Conservation (phyloP, 2,113 vertebrate species). For the Catharus minimus region DNA sequence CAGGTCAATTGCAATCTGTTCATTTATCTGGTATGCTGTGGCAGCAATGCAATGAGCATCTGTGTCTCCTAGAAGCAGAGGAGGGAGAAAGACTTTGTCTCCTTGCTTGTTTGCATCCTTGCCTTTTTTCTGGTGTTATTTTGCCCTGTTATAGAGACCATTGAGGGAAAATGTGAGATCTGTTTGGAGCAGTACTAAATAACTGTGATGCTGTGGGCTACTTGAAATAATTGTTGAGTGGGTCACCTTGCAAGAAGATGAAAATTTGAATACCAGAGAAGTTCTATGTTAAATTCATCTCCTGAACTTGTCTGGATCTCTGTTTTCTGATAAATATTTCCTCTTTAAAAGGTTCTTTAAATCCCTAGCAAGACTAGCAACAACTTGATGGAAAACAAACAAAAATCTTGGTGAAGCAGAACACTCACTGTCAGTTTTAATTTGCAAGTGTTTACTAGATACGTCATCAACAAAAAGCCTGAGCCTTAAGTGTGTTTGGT, state of each 20-base stretch:
- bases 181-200: not conserved
- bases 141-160: not conserved
- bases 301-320: not conserved
- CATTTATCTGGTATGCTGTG: not conserved
- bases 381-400: not conserved
- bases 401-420: not conserved
- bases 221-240: not conserved
- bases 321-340: not conserved
- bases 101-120: not conserved
- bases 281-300: not conserved
- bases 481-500: not conserved
- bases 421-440: not conserved
- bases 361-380: not conserved
- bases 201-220: not conserved
- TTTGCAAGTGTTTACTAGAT: not conserved
- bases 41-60: not conserved
- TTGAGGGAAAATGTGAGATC: not conserved
- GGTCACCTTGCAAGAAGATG: not conserved
- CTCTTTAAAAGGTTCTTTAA: not conserved
- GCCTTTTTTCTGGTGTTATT: not conserved
- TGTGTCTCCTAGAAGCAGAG: not conserved
- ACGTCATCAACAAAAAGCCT: not conserved
- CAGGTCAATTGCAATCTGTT: accelerated
- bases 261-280: not conserved
- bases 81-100: not conserved